Conservation (phyloP, 2,797 vertebrate species). For the Chaetodon trifasciatus region DNA sequence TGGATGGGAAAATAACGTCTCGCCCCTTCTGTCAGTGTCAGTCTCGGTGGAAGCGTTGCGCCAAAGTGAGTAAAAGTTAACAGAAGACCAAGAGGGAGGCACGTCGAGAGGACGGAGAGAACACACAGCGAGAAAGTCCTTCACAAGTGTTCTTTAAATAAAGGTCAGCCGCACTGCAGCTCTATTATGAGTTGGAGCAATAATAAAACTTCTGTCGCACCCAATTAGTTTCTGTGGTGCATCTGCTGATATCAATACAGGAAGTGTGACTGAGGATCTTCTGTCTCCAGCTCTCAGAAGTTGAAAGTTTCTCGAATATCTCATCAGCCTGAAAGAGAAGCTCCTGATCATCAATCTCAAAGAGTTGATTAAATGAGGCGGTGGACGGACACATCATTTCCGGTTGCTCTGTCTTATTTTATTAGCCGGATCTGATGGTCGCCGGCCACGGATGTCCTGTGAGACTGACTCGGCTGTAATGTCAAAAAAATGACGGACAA, state of each 20-base stretch:
- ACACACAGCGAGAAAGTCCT: conserved; percentile 18
- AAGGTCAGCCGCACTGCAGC: conserved; percentile 30
- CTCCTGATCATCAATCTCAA: conserved; percentile 21
- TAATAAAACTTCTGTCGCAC: conserved; percentile 4
- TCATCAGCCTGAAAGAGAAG: conserved; percentile 29
- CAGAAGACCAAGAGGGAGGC: conserved; percentile 2
- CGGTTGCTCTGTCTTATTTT: conserved; percentile 37
- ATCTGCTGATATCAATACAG: conserved; percentile 27
- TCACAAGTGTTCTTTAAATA: conserved; percentile 11
- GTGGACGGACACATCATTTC: conserved; percentile 30
- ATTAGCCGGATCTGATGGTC: conserved; percentile 36
- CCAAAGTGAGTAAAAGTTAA: conserved; percentile 37
- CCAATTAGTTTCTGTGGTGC: conserved; percentile 31
- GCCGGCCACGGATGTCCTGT: neutral
- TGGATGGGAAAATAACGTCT: conserved; percentile 48
- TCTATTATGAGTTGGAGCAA: neutral
- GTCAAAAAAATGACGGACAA: conserved; percentile 2
- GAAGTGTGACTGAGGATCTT: conserved; percentile 37
- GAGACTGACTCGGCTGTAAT: conserved; percentile 16
- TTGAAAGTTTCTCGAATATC: conserved; percentile 28
- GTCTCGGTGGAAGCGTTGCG: conserved; percentile 17
- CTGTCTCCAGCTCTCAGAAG: conserved; percentile 26
- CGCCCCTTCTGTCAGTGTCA: conserved; percentile 54
- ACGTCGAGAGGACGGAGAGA: neutral
- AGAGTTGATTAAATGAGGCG: conserved; percentile 42